These are phyloP conservation scores for Cephus runcator DNA, from an alignment of 2,888 invertebrate species.

Conservation along the genomic window DNA sequence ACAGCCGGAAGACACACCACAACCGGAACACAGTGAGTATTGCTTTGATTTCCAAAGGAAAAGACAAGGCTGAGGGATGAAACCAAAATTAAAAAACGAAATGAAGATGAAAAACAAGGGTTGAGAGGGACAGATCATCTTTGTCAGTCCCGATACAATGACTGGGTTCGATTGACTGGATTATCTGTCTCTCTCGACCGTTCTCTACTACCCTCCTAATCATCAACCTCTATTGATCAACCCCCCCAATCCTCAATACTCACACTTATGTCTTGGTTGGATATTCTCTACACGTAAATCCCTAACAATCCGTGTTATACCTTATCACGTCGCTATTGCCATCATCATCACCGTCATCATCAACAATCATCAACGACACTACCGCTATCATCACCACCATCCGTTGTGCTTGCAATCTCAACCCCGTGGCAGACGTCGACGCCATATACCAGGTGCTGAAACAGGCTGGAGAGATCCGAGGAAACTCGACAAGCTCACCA, in stretches of 20 bases:
- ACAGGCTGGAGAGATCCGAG: constrained; percentile 87
- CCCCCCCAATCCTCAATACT: not conserved
- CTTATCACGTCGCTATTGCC: constrained; percentile 44
- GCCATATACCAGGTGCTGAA: constrained; percentile 95
- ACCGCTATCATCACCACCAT: not conserved
- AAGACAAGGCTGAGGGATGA: not conserved
- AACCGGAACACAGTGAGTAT: constrained; percentile 85
- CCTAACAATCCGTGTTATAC: not conserved
- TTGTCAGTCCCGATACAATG: not conserved
- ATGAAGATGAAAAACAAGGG: not conserved
- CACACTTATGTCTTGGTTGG: not conserved
- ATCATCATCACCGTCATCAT: constrained; percentile 40
- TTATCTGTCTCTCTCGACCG: not conserved
- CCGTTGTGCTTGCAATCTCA: constrained; percentile 24
- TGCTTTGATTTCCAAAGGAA: not conserved
- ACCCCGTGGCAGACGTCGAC: constrained; percentile 76
- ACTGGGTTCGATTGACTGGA: not conserved
- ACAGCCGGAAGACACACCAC: constrained; percentile 68
- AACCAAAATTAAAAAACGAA: too few species aligned
- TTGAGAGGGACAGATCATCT: not conserved
- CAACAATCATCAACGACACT: constrained; percentile 16
- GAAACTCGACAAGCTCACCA: constrained; percentile 63
- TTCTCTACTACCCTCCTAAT: not conserved
- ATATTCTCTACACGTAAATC: not conserved
- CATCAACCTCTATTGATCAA: not conserved